Percentiles rank a stretch among this genome's conserved stretches.
Evolutionary conservation across 2,797 vertebrate genomes (phyloP).

Genomic region (Eutrigla gurnardus): DNA sequence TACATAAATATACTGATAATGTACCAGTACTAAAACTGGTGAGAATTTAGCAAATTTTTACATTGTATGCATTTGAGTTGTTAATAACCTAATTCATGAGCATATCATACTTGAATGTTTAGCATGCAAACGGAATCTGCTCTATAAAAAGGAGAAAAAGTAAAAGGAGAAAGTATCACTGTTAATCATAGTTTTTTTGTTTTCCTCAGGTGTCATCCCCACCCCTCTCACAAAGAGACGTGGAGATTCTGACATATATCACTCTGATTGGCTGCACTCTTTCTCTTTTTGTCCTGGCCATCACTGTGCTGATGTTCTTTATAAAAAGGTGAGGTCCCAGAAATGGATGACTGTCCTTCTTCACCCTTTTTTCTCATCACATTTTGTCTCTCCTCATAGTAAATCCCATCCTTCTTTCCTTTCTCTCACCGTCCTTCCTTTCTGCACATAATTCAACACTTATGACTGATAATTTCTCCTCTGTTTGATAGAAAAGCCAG

Average conservation of each 20-base stretch:
- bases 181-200: not conserved
- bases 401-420: not conserved
- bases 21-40: not conserved
- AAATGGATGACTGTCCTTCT: not conserved
- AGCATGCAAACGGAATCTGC: not conserved
- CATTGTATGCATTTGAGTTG: too few relatives aligned
- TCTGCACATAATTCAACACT: not conserved
- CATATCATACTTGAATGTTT: not conserved
- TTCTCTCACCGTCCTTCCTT: not conserved
- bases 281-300: conserved; percentile 53
- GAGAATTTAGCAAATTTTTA: not conserved
- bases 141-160: not conserved
- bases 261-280: conserved; percentile 57
- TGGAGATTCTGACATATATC: conserved; percentile 40
- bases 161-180: not conserved
- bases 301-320: conserved; percentile 59
- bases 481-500: conserved; percentile 42
- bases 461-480: not conserved
- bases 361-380: not conserved
- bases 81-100: not conserved
- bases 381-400: not conserved
- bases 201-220: conserved; percentile 44
- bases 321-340: conserved; percentile 35
- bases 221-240: not conserved
- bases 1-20: not conserved